Evolutionary conservation across 2,888 invertebrate species (phyloP), one percentile per base, ranked within the genome.

Genomic region (Strigamia transsilvanica): DNA sequence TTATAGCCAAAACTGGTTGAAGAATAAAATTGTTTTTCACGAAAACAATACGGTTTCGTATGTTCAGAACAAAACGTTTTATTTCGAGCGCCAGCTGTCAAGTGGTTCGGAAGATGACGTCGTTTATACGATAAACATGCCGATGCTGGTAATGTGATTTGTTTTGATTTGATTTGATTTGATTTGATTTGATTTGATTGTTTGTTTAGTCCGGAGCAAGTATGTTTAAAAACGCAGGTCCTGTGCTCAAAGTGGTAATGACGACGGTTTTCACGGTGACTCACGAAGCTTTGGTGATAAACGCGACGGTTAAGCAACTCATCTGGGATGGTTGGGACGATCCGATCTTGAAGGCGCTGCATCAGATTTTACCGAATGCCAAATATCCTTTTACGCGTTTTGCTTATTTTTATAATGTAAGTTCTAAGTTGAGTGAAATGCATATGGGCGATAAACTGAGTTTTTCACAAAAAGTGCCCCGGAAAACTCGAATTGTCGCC

Each of bases 311-410:
- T 2, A 61, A 18, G 34, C 10, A 81, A 34, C 81, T 81, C 15
- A 32, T 66, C 21, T 81, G 61, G 61, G 81, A 81, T 42, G 81
- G 81, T 18, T 81, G 61, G 34, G 81, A 81, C 18, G 81, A 81
- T 38, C 34, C 81, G n/a, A 81, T 81, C 66, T 27, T 81, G 42
- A 81, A 66, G 18, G 21, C 61, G 5, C 34, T 81, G 23, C 51
- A 61, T 18, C 61, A 81, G 38, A 34, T 81, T 18, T 61, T 81
- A 34, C 81, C 81, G 2, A 81, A 81, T 38, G 61, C 81, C 32
- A 32, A n/a, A 66, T 81, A 81, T 38, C 81, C 81, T 0, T 81
- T n/a, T 21, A 61, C 51, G n/a, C 51, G 61, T 27, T 81, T 81
- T 18, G 61, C 81, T 27, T 81, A 32, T 61, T 32, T 81, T n/a